Conservation (phyloP, 2,797 vertebrate species). For the Sebastes trivittatus region DNA sequence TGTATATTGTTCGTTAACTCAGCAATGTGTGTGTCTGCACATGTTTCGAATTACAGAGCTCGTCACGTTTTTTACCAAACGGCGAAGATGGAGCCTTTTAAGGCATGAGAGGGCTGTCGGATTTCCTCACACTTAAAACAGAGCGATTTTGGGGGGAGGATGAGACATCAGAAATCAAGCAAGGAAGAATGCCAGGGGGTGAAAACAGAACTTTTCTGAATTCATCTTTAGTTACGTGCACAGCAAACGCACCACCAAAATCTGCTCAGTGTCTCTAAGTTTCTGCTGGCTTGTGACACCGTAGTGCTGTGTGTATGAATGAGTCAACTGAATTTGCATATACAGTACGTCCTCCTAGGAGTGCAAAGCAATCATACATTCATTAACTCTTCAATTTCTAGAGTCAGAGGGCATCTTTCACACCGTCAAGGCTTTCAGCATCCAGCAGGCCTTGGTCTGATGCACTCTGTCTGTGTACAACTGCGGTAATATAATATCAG, state of each 20-base stretch:
- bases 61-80: slow-evolving; percentile 42
- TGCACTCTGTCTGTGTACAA: not conserved
- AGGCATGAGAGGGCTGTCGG: slow-evolving; percentile 7
- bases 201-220: slow-evolving; percentile 28
- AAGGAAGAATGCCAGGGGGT: not conserved
- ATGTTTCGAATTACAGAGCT: slow-evolving; percentile 54
- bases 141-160: not conserved
- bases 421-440: not conserved
- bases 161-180: slow-evolving; percentile 24
- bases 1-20: not conserved
- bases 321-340: not conserved
- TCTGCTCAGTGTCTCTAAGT: not conserved
- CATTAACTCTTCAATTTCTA: not conserved
- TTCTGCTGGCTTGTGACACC: not conserved
- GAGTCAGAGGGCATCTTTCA: not conserved
- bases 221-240: slow-evolving; percentile 2
- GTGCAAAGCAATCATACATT: not conserved
- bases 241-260: not conserved
- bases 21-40: slow-evolving; percentile 28
- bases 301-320: not conserved
- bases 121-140: slow-evolving; percentile 9
- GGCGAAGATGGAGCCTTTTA: slow-evolving; percentile 29
- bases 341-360: not conserved
- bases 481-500: slow-evolving; percentile 17
- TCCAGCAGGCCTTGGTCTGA: not conserved